Percentiles rank a stretch among this genome's conserved stretches.
These are phyloP conservation scores for Eulemur rufifrons DNA, from an alignment of 2,113 vertebrate genomes.

Conservation along the genomic window DNA sequence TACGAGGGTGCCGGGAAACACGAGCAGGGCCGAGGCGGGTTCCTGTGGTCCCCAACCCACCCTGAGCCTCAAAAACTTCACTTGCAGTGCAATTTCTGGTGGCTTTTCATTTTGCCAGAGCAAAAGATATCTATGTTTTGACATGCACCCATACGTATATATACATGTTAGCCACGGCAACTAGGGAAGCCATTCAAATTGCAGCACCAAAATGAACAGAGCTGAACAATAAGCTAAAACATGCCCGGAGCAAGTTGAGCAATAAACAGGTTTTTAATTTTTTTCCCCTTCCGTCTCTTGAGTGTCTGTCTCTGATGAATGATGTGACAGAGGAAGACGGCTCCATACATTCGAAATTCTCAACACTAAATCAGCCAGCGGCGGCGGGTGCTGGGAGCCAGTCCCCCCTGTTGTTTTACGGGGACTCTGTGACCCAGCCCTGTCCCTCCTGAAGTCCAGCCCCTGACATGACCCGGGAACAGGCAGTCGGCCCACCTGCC, in stretches of 20 bases:
- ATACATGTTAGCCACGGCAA: constrained; percentile 82
- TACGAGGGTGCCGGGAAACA: rapidly evolving
- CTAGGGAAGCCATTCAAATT: constrained; percentile 84
- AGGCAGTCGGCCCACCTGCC: not conserved
- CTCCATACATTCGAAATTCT: constrained; percentile 87
- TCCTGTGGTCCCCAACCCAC: not conserved
- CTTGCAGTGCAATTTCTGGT: constrained; percentile 78
- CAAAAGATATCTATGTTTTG: not conserved
- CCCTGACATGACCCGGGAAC: rapidly evolving
- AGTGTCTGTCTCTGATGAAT: constrained; percentile 88
- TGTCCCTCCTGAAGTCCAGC: not conserved
- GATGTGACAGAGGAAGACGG: constrained; percentile 85
- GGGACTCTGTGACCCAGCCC: constrained; percentile 19
- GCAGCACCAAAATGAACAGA: constrained; percentile 85
- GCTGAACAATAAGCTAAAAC: constrained; percentile 90
- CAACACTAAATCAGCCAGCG: constrained; percentile 86
- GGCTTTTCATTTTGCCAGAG: constrained; percentile 77
- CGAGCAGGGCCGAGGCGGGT: not conserved
- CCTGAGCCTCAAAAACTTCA: not conserved
- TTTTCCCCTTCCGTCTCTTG: constrained; percentile 82
- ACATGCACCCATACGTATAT: not conserved
- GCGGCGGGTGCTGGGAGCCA: constrained; percentile 58
- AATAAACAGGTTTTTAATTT: constrained; percentile 92
- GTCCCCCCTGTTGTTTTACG: not conserved
- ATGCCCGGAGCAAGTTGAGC: constrained; percentile 89